Evolutionary conservation across 2,797 vertebrate species (phyloP).

Genomic region (Petrocephalus schoutedeni): DNA sequence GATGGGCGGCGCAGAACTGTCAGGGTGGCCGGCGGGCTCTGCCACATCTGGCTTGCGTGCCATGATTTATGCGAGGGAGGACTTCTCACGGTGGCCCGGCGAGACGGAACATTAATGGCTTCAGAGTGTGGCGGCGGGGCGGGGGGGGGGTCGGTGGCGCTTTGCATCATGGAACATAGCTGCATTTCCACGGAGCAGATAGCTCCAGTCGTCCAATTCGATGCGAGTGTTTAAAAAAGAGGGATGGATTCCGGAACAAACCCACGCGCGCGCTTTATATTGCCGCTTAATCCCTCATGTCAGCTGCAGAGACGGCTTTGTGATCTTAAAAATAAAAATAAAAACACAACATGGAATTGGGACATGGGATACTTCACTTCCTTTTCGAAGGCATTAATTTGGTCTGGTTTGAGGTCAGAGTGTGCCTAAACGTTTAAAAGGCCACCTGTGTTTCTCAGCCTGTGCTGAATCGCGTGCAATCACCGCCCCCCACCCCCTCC

Average conservation of each 20-base stretch:
- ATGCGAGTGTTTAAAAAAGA: background rate
- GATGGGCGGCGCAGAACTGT: slow-evolving; percentile 30
- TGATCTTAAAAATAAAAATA: slow-evolving; percentile 12
- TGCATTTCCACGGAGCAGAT: background rate
- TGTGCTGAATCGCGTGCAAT: background rate
- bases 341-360: slow-evolving; percentile 6
- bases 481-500: background rate
- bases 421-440: background rate
- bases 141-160: background rate
- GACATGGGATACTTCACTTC: background rate
- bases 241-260: background rate
- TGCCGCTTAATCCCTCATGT: slow-evolving; percentile 1
- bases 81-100: background rate
- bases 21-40: slow-evolving; percentile 40
- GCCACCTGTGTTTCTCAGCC: background rate
- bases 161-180: background rate
- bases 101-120: background rate
- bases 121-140: background rate
- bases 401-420: slow-evolving; percentile 10
- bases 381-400: slow-evolving; percentile 18
- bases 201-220: slow-evolving; percentile 2
- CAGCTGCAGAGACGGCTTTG: background rate
- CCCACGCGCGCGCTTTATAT: background rate
- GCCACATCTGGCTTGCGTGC: slow-evolving; percentile 28
- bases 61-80: slow-evolving; percentile 14